Evolutionary conservation across 2,113 vertebrate species (phyloP), one percentile per base, ranked within the genome.

Genomic region (Grallaria varia): DNA sequence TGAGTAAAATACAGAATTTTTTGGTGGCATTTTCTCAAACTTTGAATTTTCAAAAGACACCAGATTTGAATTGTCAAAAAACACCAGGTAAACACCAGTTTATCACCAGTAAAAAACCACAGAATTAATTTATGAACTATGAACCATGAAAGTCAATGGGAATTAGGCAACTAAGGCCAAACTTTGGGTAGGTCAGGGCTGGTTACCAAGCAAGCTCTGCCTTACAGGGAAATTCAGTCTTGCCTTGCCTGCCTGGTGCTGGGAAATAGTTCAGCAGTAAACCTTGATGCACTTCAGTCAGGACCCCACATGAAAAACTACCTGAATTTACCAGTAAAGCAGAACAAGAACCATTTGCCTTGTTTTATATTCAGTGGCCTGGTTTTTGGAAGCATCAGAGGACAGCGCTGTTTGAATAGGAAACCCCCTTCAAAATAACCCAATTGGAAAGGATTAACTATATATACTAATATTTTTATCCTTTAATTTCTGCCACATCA

Each of bases 21-120:
- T 82, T 72, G 64, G 28, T 53, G n/a, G 31, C 3, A 39, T 81
- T 74, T 92, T 58, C 10, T 89, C 18, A 87, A 62, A 95, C 9
- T 71, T 52, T 56, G 10, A 40, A 52, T 84, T 90, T 89, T 75
- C 37, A n/a, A 44, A 75, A 88, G 13, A 49, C 7, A 35, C 0
- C 3, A 49, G 8, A 24, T 87, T 49, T 71, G 10, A 40, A 52
- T 84, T 90, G 87, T 75, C 37, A n/a, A 44, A 75, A 88, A 12
- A 49, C 7, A 35, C 0, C 3, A 49, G 8, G 21, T 87, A 45
- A n/a, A n/a, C n/a, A n/a, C 67, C 12, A 42, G 15, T 63, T 72
- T 60, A 40, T 62, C 35, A 79, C 4, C 0, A 4, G 3, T 40
- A 47, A 69, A 80, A 55, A 14, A 40, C 0, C 16, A 44, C 2